Evolutionary conservation across 2,888 invertebrate species (phyloP).

Genomic region (Dorcus hopei): DNA sequence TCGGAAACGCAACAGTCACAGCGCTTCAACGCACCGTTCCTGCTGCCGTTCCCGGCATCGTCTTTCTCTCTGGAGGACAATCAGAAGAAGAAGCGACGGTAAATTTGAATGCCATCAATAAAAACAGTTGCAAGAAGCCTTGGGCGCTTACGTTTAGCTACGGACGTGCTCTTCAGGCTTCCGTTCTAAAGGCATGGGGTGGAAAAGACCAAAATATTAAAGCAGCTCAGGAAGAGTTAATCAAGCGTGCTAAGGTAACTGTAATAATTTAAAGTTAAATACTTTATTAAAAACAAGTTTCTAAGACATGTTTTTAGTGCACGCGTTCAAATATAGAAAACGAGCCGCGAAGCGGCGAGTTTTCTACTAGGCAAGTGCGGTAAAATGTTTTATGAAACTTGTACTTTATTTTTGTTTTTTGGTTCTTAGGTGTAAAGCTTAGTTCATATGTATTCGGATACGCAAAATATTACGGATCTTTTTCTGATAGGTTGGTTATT

Average conservation of each 20-base stretch:
- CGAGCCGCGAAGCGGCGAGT: too few relatives aligned
- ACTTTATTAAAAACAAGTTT: too few relatives aligned
- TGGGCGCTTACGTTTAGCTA: constrained; percentile 96
- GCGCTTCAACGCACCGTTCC: constrained; percentile 90
- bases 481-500: too few relatives aligned
- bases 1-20: constrained; percentile 85
- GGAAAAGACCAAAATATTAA: constrained; percentile 82
- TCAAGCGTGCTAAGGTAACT: constrained; percentile 79
- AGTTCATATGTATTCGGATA: too few relatives aligned
- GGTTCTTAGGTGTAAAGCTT: too few relatives aligned
- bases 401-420: too few relatives aligned
- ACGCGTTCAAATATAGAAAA: too few relatives aligned
- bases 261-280: too few relatives aligned
- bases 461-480: too few relatives aligned
- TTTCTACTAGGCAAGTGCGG: too few relatives aligned
- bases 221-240: constrained; percentile 78
- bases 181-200: constrained; percentile 89
- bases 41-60: constrained; percentile 88
- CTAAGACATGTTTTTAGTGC: too few relatives aligned
- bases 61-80: constrained; percentile 96
- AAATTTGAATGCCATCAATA: constrained; percentile 92
- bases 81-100: constrained; percentile 94
- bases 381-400: too few relatives aligned
- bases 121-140: constrained; percentile 81
- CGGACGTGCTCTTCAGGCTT: constrained; percentile 93